These are phyloP conservation scores for Odocoileus virginianus DNA, from an alignment of 2,113 vertebrate species.

Conservation along the genomic window DNA sequence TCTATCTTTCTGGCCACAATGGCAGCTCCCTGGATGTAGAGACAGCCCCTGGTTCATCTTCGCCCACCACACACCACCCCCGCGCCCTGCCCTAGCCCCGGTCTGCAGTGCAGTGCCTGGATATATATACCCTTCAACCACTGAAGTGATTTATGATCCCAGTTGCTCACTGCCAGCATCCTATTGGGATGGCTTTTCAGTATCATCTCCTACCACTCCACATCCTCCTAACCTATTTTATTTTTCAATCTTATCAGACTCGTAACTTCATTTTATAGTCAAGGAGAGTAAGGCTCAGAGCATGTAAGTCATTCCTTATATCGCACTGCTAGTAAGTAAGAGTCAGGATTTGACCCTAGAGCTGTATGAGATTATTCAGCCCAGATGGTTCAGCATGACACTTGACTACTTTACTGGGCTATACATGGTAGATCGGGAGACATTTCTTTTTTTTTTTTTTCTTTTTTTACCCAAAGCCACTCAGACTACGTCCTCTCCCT, in stretches of 20 bases:
- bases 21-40: background rate
- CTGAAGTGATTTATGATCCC: background rate
- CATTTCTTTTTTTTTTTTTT: background rate
- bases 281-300: background rate
- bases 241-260: background rate
- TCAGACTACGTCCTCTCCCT: no score
- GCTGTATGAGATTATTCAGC: background rate
- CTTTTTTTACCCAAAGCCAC: no score
- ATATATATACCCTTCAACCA: background rate
- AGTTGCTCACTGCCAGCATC: background rate
- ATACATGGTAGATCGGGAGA: background rate
- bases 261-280: background rate
- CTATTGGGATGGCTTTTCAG: background rate
- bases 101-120: background rate
- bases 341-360: background rate
- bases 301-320: background rate
- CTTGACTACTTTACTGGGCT: background rate
- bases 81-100: accelerated
- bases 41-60: background rate
- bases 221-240: background rate
- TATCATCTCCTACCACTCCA: background rate
- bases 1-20: background rate
- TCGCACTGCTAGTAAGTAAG: background rate
- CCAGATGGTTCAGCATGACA: background rate
- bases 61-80: background rate